These are phyloP conservation scores for Linnaemya vulpina DNA, from an alignment of 2,888 invertebrate species.

Conservation along the genomic window DNA sequence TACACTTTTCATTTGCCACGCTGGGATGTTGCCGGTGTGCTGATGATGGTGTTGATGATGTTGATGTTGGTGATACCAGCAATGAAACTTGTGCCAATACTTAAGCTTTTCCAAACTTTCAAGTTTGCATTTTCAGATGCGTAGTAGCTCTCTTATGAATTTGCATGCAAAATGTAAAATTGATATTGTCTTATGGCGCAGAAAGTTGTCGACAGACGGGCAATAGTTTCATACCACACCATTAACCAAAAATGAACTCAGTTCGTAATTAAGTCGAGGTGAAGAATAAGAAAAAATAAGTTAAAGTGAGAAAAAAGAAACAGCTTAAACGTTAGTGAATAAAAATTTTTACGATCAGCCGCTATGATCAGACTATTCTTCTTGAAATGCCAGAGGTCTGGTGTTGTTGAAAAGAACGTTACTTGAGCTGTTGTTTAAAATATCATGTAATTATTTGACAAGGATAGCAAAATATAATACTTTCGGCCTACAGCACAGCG, in stretches of 20 bases:
- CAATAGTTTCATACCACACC: constrained; percentile 8
- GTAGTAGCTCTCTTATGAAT: constrained; percentile 17
- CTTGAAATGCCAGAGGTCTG: too few species aligned
- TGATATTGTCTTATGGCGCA: constrained; percentile 42
- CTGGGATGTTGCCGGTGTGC: neutral
- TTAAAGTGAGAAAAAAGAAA: too few species aligned
- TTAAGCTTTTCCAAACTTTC: constrained; percentile 2
- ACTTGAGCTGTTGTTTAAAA: too few species aligned
- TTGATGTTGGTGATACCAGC: constrained; percentile 49
- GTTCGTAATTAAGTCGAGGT: too few species aligned
- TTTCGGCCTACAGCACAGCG: too few species aligned
- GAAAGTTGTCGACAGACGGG: neutral
- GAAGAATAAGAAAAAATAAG: too few species aligned
- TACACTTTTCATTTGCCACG: constrained; percentile 52
- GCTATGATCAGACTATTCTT: too few species aligned
- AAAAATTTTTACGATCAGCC: too few species aligned
- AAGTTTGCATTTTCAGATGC: constrained; percentile 53
- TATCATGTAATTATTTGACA: too few species aligned
- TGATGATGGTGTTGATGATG: constrained; percentile 19
- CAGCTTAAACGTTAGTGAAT: too few species aligned
- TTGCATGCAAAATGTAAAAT: constrained; percentile 57
- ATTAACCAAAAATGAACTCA: neutral
- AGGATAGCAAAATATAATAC: too few species aligned
- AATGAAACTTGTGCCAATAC: constrained; percentile 64
- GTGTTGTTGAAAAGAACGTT: too few species aligned